Base-by-base conservation (phyloP, 2,113 vertebrate species). In the Lasiurus borealis region DNA sequence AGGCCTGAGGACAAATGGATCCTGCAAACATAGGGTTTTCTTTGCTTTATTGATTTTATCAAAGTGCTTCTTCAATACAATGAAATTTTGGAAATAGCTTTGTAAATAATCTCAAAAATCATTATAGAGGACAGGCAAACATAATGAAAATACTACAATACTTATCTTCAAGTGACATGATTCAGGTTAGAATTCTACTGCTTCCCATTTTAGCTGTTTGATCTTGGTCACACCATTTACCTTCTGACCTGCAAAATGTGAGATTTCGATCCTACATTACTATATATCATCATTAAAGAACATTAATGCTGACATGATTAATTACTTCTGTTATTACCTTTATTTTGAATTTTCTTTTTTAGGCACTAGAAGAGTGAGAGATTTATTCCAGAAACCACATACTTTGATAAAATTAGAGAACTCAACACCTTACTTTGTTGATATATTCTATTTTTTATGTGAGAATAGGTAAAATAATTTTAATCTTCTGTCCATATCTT, bases 331-430 rank as follows among this genome's bases (percentile, higher is more conserved):
- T 29, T 83, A 40, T 78, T 68, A 69, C n/a, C 23, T 52, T 62
- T 90, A 71, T 36, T 90, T 93, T 97, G 31, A 82, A n/a, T 81
- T 92, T 76, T 8, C 44, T 44, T 88, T 75, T 75, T 25, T 9
- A 52, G 48, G 50, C 76, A 76, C 36, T 76, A 54, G 40, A 94
- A 80, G 4, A 18, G 29, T 84, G 90, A 81, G 59, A 76, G 31
- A 92, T 29, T 62, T 92, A 29, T 54, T 87, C 18, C 1, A 69
- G 25, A 80, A 90, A 11, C 23, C 16, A 72, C 14, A 27, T 29
- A 52, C 48, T 48, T 87, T 75, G 16, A 80, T 62, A 59, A 81
- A 71, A 81, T 64, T 50, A 87, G 27, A 54, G 36, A 83, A 77
- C 25, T 29, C 8, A 77, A 19, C 8, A 40, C 68, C 36, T 95